A percentile compares a stretch with the other conserved stretches of the same genome.
Conservation (phyloP, 2,113 vertebrate species). For the Bos javanicus region DNA sequence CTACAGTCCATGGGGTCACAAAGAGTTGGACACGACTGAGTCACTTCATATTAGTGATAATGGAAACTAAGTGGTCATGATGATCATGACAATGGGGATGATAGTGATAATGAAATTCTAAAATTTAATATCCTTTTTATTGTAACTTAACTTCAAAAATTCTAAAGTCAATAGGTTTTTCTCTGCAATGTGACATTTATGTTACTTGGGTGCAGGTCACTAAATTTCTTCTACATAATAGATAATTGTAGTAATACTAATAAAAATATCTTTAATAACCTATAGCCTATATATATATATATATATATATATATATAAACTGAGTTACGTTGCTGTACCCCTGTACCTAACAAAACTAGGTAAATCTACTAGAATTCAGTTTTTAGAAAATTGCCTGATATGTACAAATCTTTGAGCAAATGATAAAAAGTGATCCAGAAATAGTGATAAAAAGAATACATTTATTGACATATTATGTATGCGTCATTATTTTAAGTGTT, state of each 20-base stretch:
- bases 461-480: neutral
- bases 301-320: neutral
- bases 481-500: neutral
- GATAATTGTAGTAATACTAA: neutral
- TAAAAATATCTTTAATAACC: neutral
- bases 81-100: neutral
- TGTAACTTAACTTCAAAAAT: neutral
- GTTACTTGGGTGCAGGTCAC: neutral
- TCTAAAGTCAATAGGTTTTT: neutral
- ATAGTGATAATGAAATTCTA: neutral
- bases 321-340: neutral
- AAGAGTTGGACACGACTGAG: neutral
- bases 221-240: neutral
- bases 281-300: neutral
- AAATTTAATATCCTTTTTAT: neutral
- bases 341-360: neutral
- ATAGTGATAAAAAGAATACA: neutral
- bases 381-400: neutral
- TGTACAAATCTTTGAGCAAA: neutral
- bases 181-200: neutral
- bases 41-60: neutral
- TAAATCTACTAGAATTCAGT: neutral
- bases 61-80: neutral
- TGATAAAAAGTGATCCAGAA: neutral
- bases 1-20: fast-evolving